These are phyloP conservation scores for Ursus arctos DNA, from an alignment of 2,113 vertebrate species.

Conservation along the genomic window DNA sequence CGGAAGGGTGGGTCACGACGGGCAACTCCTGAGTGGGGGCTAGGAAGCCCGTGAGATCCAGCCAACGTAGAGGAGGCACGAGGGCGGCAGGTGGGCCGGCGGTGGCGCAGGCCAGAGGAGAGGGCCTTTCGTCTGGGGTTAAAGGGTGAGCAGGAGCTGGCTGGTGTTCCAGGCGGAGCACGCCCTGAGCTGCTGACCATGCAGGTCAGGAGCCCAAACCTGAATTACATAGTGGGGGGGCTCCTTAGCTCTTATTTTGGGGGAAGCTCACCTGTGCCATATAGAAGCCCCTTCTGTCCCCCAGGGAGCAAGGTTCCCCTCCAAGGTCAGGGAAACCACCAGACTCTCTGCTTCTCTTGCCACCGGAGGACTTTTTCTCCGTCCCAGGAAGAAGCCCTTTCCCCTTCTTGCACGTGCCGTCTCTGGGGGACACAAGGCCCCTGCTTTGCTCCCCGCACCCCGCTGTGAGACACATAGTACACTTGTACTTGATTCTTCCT, in stretches of 20 bases:
- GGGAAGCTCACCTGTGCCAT: too few species aligned
- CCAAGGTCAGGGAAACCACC: neutral
- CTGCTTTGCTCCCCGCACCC: neutral
- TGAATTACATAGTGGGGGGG: neutral
- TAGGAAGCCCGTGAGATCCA: neutral
- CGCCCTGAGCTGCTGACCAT: neutral
- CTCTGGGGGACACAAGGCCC: neutral
- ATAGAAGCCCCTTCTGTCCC: neutral
- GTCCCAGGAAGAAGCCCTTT: neutral
- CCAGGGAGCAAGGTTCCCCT: neutral
- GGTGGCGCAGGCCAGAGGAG: neutral
- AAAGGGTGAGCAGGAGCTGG: neutral
- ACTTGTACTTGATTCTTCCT: neutral
- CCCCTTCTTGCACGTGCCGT: too few species aligned
- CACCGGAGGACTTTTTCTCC: neutral
- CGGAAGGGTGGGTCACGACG: accelerated
- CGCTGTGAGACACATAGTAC: accelerated
- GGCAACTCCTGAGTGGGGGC: accelerated
- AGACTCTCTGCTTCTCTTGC: neutral
- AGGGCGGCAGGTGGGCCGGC: accelerated
- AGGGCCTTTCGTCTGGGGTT: neutral
- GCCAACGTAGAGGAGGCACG: neutral
- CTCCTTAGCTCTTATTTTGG: neutral
- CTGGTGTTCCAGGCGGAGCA: neutral
- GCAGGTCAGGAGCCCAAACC: neutral